A percentile compares a stretch with the other conserved stretches of the same genome.
These are phyloP conservation scores for Furnarius figulus DNA, from an alignment of 2,113 vertebrate species.

Conservation along the genomic window DNA sequence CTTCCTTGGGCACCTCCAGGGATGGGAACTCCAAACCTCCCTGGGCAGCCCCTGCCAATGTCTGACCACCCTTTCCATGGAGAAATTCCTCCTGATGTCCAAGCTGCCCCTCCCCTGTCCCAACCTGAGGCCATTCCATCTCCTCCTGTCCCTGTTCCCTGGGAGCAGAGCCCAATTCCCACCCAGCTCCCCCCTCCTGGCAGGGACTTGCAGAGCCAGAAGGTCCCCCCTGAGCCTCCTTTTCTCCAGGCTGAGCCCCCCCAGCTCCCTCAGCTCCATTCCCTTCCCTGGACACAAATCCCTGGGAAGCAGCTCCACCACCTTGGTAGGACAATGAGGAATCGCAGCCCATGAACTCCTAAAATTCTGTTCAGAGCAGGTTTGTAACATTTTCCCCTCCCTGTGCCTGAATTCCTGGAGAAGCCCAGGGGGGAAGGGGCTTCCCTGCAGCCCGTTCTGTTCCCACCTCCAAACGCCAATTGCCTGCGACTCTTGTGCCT, in stretches of 20 bases:
- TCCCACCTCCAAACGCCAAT: neutral
- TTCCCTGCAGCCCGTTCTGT: neutral
- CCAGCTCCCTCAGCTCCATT: neutral
- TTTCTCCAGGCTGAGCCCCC: neutral
- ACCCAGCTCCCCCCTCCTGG: neutral
- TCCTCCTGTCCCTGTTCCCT: neutral
- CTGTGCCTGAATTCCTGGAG: fast-evolving
- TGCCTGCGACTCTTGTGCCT: neutral
- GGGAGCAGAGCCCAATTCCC: neutral
- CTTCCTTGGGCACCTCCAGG: too few relatives aligned
- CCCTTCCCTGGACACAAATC: neutral
- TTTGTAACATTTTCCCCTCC: neutral
- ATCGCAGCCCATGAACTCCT: neutral
- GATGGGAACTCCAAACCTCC: too few relatives aligned
- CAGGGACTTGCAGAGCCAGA: neutral
- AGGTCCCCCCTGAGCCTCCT: neutral
- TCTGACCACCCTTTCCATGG: too few relatives aligned
- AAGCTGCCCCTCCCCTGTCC: too few relatives aligned
- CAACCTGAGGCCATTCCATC: neutral
- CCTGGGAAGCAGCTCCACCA: neutral
- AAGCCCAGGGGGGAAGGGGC: neutral
- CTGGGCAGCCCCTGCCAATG: too few relatives aligned
- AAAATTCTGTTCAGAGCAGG: neutral
- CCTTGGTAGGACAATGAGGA: fast-evolving
- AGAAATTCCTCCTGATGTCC: too few relatives aligned